A percentile compares a stretch with the other conserved stretches of the same genome.
Evolutionary conservation across 2,888 invertebrate genomes (phyloP).

Genomic region (Tetheella fluctuosa): DNA sequence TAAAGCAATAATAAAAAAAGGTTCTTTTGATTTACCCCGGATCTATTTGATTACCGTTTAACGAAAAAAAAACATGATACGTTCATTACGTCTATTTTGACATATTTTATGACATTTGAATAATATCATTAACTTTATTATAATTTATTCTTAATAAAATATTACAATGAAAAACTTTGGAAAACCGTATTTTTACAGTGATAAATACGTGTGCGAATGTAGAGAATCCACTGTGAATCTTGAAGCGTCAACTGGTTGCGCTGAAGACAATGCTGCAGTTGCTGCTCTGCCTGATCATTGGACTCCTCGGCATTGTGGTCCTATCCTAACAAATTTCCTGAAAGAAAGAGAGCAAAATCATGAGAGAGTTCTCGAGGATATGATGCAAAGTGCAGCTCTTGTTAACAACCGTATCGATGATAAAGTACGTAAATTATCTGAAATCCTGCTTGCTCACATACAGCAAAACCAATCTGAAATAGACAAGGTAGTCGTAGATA

Average conservation of each 20-base stretch:
- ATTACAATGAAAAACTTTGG: not conserved
- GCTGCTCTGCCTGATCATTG: slow-evolving; percentile 63
- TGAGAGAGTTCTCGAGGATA: slow-evolving; percentile 39
- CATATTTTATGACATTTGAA: not conserved
- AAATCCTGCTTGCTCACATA: slow-evolving; percentile 54
- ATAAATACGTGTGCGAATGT: slow-evolving; percentile 17
- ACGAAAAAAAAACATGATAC: not conserved
- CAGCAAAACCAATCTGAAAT: slow-evolving; percentile 57
- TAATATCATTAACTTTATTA: not conserved
- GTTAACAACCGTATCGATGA: slow-evolving; percentile 55
- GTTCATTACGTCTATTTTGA: not conserved
- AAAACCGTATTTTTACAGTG: not conserved
- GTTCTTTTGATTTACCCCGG: no score
- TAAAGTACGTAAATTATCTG: slow-evolving; percentile 55
- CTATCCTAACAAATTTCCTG: slow-evolving; percentile 60
- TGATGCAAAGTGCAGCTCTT: slow-evolving; percentile 40
- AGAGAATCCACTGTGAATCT: slow-evolving; percentile 24
- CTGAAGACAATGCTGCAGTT: slow-evolving; percentile 63
- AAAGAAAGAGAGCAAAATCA: slow-evolving; percentile 56
- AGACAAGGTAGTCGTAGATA: slow-evolving; percentile 49
- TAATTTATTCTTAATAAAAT: not conserved
- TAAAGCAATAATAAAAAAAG: no score
- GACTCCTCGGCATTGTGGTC: slow-evolving; percentile 58
- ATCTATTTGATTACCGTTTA: not conserved
- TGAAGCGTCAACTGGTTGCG: slow-evolving; percentile 49